phyloP scores from a whole-genome alignment of 2,888 invertebrate genomes.

The Nyleta sp. region DNA sequence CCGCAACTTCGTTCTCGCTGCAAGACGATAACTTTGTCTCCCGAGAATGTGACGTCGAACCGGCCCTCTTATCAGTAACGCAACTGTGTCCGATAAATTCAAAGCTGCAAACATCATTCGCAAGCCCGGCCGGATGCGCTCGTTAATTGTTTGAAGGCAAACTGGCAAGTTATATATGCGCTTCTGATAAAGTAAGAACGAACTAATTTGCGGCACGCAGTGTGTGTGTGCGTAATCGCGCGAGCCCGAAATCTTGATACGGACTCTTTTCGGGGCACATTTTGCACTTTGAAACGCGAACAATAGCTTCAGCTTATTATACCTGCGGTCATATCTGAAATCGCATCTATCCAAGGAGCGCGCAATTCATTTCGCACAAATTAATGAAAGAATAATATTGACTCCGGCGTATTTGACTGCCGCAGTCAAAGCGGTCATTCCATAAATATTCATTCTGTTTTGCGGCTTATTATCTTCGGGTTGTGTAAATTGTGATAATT shows the following conservation, averaged over 20 bases:
- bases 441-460: too few species aligned
- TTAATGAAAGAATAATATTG: constrained; percentile 24
- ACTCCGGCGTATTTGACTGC: too few species aligned
- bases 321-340: constrained; percentile 24
- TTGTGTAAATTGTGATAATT: too few species aligned
- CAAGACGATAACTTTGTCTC: constrained; percentile 56
- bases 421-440: too few species aligned
- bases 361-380: constrained; percentile 4
- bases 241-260: constrained; percentile 12
- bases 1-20: constrained; percentile 31
- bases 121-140: constrained; percentile 19
- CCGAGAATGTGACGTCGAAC: constrained; percentile 44
- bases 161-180: constrained; percentile 23
- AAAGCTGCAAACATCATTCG: constrained; percentile 55
- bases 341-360: too few species aligned
- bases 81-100: constrained; percentile 51
- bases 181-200: constrained; percentile 40
- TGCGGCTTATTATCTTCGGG: too few species aligned
- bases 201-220: constrained; percentile 12
- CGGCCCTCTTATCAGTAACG: constrained; percentile 50
- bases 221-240: not conserved
- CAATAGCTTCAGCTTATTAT: constrained; percentile 5
- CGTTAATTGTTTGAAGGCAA: constrained; percentile 44
- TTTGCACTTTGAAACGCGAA: not conserved
- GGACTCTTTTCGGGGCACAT: not conserved